Percentiles rank a stretch among this genome's conserved stretches.
Evolutionary conservation across 92 coral and sea anemone species (phyloP).

Genomic region (Meandrina meandrites): DNA sequence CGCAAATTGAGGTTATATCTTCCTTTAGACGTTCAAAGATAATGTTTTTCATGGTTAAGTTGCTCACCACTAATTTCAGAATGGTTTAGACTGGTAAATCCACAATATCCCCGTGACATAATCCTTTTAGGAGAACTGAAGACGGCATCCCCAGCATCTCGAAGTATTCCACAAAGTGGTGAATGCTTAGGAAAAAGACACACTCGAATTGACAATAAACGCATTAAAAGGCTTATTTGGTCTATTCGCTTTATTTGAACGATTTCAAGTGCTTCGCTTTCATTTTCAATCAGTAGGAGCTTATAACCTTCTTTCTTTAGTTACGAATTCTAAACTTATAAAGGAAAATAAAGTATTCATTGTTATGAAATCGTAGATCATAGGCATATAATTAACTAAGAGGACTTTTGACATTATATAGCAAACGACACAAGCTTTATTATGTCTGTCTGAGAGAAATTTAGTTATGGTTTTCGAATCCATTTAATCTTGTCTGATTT

Average conservation of each 20-base stretch:
- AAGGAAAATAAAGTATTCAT: not conserved
- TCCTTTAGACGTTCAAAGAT: too few relatives aligned
- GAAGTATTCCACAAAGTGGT: too few relatives aligned
- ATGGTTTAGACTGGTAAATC: too few relatives aligned
- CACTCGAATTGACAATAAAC: not conserved
- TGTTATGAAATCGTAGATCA: not conserved
- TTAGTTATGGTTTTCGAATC: not conserved
- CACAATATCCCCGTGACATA: too few relatives aligned
- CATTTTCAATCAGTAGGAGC: not conserved
- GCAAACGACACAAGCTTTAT: not conserved
- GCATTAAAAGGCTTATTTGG: not conserved
- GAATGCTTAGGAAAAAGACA: not conserved
- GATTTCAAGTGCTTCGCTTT: not conserved
- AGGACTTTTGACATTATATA: not conserved
- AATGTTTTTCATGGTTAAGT: too few relatives aligned
- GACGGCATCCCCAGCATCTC: too few relatives aligned
- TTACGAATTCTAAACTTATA: not conserved
- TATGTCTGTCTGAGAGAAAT: not conserved
- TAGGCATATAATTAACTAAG: not conserved
- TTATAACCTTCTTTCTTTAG: not conserved
- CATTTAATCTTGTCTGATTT: not conserved
- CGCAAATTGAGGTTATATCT: too few relatives aligned
- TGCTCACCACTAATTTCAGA: too few relatives aligned
- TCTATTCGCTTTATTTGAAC: not conserved
- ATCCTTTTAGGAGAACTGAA: too few relatives aligned